A percentile compares a stretch with the other conserved stretches of the same genome.
These are phyloP conservation scores for Nomada hirtipes DNA, from an alignment of 2,888 invertebrate species.

Conservation along the genomic window DNA sequence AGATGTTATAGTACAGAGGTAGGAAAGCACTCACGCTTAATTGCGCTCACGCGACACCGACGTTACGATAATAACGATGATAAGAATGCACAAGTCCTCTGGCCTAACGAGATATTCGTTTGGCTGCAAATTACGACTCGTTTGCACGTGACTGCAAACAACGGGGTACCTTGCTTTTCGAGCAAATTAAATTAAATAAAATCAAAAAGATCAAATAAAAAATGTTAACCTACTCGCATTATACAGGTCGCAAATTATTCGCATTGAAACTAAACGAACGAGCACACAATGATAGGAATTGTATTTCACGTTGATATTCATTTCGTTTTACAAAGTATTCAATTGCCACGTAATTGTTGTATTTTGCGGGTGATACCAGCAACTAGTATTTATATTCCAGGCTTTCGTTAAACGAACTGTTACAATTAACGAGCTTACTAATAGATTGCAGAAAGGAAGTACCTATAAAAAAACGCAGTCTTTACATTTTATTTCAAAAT, in stretches of 20 bases:
- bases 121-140: background rate
- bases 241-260: background rate
- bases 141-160: background rate
- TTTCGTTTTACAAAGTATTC: background rate
- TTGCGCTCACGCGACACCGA: constrained; percentile 35
- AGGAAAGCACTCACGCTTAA: constrained; percentile 43
- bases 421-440: constrained; percentile 6
- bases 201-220: background rate
- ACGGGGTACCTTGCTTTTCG: background rate
- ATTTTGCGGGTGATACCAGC: background rate
- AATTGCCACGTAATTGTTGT: constrained; percentile 8
- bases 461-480: background rate
- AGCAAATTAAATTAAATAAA: background rate
- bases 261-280: background rate
- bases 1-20: constrained; percentile 35
- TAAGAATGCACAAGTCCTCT: constrained; percentile 33
- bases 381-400: background rate
- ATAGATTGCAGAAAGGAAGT: no score
- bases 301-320: background rate
- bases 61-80: constrained; percentile 36
- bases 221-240: background rate
- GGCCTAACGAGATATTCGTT: constrained; percentile 36
- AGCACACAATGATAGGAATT: background rate
- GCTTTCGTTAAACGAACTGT: background rate
- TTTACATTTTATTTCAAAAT: background rate